Base-by-base conservation (phyloP, 2,797 vertebrate genomes). In the Trematomus bernacchii region DNA sequence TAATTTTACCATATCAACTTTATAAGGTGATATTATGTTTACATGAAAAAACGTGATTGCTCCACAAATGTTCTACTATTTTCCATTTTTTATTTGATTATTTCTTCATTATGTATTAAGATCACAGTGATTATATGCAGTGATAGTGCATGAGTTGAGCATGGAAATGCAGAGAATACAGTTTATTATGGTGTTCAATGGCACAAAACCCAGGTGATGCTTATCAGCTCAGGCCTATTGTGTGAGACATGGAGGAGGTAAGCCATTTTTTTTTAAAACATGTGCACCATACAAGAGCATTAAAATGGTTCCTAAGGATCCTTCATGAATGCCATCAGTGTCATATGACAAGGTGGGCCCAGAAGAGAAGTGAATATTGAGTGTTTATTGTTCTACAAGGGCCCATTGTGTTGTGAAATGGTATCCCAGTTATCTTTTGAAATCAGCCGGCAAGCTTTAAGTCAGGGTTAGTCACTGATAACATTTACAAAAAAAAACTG, bases 401-500 rank as follows among this genome's bases (percentile, higher is more conserved):
- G 43, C 42, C 57, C 57, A 82, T 84, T 79, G 55, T 79, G 48
- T 50, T 68, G 59, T 57, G 66, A 86, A 84, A 84, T 23, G 57
- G 12, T 51, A 75, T 70, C 57, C 33, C 0, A 27, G 52, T 30
- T 69, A 65, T 77, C 68, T 75, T 42, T 74, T 48, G 11, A 44
- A 73, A 66, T 37, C 21, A 44, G 52, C 21, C 52, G 37, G 47
- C 21, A 52, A 30, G 13, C n/a, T 6, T 43, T 2, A n/a, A 11
- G n/a, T 42, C 15, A 71, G 14, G 37, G 10, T 9, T 37, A 16
- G 53, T 47, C 8, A 30, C 18, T 40, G 42, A 44, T 14, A 52
- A 59, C 11, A 33, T 27, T 27, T 27, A 27, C 27, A 27, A 27
- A 1, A 27, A 27, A 27, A 3, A 2, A 21, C 21, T 21, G 21